Evolutionary conservation across 92 coral and sea anemone species (phyloP).

Genomic region (Heliopora coerulea): DNA sequence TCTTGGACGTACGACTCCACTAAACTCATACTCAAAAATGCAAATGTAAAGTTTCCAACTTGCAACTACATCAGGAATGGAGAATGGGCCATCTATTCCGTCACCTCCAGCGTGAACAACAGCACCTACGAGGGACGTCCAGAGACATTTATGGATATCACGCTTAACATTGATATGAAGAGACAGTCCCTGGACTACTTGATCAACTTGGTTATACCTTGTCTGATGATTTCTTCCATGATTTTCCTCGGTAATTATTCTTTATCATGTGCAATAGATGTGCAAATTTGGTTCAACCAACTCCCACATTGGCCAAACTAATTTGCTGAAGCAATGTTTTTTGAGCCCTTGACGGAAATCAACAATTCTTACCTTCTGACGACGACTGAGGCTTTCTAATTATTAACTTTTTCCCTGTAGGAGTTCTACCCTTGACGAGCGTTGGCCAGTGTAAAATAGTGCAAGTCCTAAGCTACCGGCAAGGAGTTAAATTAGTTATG

Average conservation of each 20-base stretch:
- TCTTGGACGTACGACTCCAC: slow-evolving; percentile 68
- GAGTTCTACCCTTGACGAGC: too few relatives aligned
- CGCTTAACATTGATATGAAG: slow-evolving; percentile 69
- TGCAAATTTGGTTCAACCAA: too few relatives aligned
- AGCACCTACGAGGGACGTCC: slow-evolving; percentile 57
- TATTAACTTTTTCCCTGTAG: too few relatives aligned
- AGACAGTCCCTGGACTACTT: slow-evolving; percentile 76
- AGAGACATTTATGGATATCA: slow-evolving; percentile 58
- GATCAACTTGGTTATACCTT: slow-evolving; percentile 81
- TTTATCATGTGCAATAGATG: too few relatives aligned
- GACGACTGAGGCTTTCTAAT: too few relatives aligned
- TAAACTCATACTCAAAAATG: slow-evolving; percentile 50
- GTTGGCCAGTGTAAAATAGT: too few relatives aligned
- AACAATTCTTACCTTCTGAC: too few relatives aligned
- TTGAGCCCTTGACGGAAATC: too few relatives aligned
- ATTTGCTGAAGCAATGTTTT: too few relatives aligned
- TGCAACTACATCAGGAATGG: slow-evolving; percentile 66
- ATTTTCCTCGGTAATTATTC: slow-evolving; percentile 63
- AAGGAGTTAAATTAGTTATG: too few relatives aligned
- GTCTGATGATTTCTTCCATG: slow-evolving; percentile 94
- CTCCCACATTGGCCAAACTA: too few relatives aligned
- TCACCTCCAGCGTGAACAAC: slow-evolving; percentile 45
- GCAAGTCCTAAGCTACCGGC: too few relatives aligned
- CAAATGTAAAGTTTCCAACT: slow-evolving; percentile 53
- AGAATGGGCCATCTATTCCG: slow-evolving; percentile 68